phyloP scores from a whole-genome alignment of 2,113 vertebrate genomes.

The Bos indicus region DNA sequence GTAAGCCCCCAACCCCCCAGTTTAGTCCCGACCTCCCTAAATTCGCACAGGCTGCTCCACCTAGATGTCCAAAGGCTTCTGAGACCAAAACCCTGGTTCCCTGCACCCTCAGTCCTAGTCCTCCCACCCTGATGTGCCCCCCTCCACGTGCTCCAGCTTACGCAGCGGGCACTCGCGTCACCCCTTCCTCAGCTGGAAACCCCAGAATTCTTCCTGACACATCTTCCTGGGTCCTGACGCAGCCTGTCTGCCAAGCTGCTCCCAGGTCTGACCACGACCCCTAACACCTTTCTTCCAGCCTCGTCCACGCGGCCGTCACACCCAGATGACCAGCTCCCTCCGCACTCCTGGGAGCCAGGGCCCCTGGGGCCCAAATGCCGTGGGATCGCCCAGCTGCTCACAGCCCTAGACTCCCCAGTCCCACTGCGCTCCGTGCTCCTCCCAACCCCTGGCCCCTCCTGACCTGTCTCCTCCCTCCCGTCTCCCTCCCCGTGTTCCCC shows the following conservation, averaged over 20 bases:
- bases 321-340: fast-evolving
- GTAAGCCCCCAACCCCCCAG: fast-evolving
- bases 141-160: fast-evolving
- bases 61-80: neutral
- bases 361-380: neutral
- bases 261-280: fast-evolving
- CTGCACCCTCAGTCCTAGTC: fast-evolving
- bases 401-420: fast-evolving
- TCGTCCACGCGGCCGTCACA: fast-evolving
- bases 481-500: neutral
- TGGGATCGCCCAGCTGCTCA: fast-evolving
- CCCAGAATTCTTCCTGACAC: neutral
- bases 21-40: fast-evolving
- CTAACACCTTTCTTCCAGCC: fast-evolving
- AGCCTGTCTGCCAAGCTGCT: neutral
- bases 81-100: fast-evolving
- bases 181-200: neutral
- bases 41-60: too few species aligned
- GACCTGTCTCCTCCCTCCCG: neutral
- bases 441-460: neutral
- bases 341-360: fast-evolving
- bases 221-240: fast-evolving
- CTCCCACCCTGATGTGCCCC: fast-evolving
- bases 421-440: neutral
- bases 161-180: fast-evolving